phyloP scores from a whole-genome alignment of 2,888 invertebrate genomes.

The Bedellia somnulentella region DNA sequence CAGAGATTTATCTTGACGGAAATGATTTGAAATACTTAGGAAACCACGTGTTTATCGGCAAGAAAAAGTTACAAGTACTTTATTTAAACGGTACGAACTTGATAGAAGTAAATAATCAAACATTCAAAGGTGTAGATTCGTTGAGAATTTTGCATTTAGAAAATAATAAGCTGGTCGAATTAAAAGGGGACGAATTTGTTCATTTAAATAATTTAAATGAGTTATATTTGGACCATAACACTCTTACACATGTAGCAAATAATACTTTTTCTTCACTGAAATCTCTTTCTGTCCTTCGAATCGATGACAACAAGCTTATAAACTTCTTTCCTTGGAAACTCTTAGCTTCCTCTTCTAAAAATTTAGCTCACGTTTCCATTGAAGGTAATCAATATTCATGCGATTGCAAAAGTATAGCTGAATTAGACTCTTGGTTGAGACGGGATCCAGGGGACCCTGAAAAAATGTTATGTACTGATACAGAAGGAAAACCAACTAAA shows the following conservation, averaged over 20 bases:
- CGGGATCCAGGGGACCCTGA: constrained; percentile 68
- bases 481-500: constrained; percentile 50
- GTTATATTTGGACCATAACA: constrained; percentile 78
- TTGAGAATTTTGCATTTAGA: constrained; percentile 76
- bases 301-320: constrained; percentile 77
- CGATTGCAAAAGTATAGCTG: constrained; percentile 73
- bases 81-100: constrained; percentile 78
- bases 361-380: constrained; percentile 68
- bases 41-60: constrained; percentile 84
- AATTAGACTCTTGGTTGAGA: constrained; percentile 69
- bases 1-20: constrained; percentile 84
- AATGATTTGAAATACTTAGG: constrained; percentile 76
- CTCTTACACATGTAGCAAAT: constrained; percentile 73
- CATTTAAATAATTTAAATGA: constrained; percentile 74
- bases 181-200: constrained; percentile 79
- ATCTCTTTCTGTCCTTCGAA: constrained; percentile 69
- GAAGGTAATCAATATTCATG: constrained; percentile 84
- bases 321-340: constrained; percentile 75
- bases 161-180: constrained; percentile 71
- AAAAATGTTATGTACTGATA: constrained; percentile 69
- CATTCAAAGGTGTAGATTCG: constrained; percentile 77
- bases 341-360: constrained; percentile 63
- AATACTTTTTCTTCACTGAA: constrained; percentile 76
- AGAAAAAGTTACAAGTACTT: constrained; percentile 76
- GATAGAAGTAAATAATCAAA: constrained; percentile 74